Conservation (phyloP, 2,888 invertebrate species). For the Crematogaster levior region DNA sequence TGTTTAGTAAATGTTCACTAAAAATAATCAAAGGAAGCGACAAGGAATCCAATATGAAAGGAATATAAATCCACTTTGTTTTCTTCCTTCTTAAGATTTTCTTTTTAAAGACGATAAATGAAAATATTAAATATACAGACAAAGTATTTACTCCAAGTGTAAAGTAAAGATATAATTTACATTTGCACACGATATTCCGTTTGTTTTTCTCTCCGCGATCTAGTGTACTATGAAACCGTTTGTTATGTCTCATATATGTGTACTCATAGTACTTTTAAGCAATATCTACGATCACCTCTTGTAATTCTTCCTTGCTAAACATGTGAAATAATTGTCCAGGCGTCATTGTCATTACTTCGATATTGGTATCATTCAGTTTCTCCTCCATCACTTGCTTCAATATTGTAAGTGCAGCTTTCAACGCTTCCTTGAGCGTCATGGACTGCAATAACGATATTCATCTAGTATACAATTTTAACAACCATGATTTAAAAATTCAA, state of each 20-base stretch:
- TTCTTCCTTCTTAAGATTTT: conserved; percentile 11
- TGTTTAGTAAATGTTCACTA: too few species aligned
- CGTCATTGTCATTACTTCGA: conserved; percentile 98
- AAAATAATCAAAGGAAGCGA: background rate
- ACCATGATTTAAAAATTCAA: background rate
- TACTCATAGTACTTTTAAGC: conserved; percentile 86
- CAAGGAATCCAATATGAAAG: conserved; percentile 31
- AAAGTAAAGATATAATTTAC: conserved; percentile 62
- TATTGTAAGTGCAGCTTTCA: conserved; percentile 95
- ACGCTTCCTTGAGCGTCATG: conserved; percentile 97
- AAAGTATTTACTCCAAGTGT: conserved; percentile 46
- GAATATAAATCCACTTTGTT: conserved; percentile 37
- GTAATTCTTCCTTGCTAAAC: conserved; percentile 95
- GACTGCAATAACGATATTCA: conserved; percentile 87
- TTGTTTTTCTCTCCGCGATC: conserved; percentile 36
- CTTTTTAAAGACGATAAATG: conserved; percentile 43
- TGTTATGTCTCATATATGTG: conserved; percentile 19
- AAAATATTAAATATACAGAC: conserved; percentile 60
- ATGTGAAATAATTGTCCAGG: conserved; percentile 94
- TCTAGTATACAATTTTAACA: background rate
- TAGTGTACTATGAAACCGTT: conserved; percentile 32
- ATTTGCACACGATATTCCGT: conserved; percentile 56
- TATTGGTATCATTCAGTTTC: conserved; percentile 98
- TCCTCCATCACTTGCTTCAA: conserved; percentile 99
- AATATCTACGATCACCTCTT: conserved; percentile 93